These are phyloP conservation scores for Phoenicopterus ruber DNA, from an alignment of 2,113 vertebrate genomes.

Conservation along the genomic window DNA sequence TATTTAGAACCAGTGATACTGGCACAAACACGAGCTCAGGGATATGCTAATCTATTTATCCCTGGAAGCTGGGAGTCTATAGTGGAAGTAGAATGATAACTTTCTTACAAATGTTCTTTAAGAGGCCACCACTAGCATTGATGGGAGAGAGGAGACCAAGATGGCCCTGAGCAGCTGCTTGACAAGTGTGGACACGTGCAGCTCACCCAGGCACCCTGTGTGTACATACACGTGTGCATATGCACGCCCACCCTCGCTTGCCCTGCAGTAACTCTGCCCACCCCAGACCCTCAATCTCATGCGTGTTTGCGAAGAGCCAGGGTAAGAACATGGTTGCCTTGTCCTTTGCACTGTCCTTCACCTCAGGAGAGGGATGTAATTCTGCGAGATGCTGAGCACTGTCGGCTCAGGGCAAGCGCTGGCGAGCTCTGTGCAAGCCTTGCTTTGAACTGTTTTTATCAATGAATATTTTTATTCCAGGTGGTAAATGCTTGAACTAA, in stretches of 20 bases:
- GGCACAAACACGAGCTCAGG: not conserved
- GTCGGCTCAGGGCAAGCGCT: not conserved
- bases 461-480: not conserved
- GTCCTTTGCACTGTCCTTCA: not conserved
- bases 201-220: not conserved
- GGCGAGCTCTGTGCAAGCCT: not conserved
- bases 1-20: not conserved
- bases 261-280: not conserved
- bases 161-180: not conserved
- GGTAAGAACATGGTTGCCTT: not conserved
- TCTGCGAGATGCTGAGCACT: not conserved
- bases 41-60: not conserved
- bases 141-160: not conserved
- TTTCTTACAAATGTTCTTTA: not conserved
- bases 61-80: not conserved
- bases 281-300: not conserved
- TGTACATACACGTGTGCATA: not conserved
- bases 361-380: not conserved
- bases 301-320: not conserved
- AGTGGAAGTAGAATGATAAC: not conserved
- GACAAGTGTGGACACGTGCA: accelerated
- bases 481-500: not conserved
- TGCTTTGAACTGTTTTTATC: not conserved
- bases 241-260: not conserved
- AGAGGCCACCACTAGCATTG: not conserved